A percentile compares a stretch with the other conserved stretches of the same genome.
Evolutionary conservation across 2,797 vertebrate species (phyloP).

Genomic region (Aselliscus stoliczkanus): DNA sequence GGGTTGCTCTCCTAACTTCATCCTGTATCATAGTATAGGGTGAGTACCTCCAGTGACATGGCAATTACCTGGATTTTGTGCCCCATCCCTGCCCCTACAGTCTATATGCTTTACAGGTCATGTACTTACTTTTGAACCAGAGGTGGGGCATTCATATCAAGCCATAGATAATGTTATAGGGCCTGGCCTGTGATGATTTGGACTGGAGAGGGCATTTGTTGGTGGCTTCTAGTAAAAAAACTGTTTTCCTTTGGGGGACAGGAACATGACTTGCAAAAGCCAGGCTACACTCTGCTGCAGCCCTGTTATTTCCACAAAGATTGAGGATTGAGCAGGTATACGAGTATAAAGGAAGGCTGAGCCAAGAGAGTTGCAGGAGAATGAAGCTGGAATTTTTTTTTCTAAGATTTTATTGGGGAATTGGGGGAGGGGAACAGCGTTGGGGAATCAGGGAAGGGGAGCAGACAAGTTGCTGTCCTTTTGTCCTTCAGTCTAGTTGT

Average conservation of each 20-base stretch:
- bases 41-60: background rate
- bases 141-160: background rate
- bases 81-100: background rate
- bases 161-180: background rate
- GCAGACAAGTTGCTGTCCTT: too few species aligned
- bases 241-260: background rate
- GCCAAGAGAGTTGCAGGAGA: background rate
- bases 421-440: too few species aligned
- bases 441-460: too few species aligned
- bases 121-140: background rate
- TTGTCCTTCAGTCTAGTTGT: too few species aligned
- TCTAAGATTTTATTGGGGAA: too few species aligned
- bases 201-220: background rate
- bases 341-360: background rate
- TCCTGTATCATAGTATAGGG: background rate
- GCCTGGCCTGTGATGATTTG: background rate
- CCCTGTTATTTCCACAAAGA: background rate
- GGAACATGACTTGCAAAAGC: background rate
- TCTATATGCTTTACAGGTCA: background rate
- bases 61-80: background rate
- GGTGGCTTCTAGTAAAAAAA: background rate
- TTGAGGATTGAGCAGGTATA: background rate
- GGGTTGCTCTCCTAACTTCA: background rate
- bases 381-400: background rate
- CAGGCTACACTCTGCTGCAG: background rate